Evolutionary conservation across 2,888 invertebrate species (phyloP).

Genomic region (Macaria liturata): DNA sequence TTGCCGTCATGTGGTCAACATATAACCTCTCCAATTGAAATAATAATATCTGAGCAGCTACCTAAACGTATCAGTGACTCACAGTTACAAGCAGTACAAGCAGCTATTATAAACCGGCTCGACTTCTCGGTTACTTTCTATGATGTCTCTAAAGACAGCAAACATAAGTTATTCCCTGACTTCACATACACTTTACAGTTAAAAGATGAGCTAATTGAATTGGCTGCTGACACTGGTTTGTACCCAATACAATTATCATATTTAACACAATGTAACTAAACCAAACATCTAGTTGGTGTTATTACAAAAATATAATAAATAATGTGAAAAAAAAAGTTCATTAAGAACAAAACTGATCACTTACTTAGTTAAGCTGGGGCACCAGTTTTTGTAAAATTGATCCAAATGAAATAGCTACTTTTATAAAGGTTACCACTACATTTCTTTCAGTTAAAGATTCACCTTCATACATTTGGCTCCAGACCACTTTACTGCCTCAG

Average conservation of each 20-base stretch:
- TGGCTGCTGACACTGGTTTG: constrained; percentile 68
- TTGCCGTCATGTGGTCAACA: constrained; percentile 15
- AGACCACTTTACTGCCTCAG: constrained; percentile 81
- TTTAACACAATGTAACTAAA: not conserved
- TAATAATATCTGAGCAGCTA: constrained; percentile 62
- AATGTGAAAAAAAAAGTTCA: too few species aligned
- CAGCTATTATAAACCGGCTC: constrained; percentile 66
- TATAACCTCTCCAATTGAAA: constrained; percentile 32
- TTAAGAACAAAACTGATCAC: too few species aligned
- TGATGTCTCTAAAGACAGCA: constrained; percentile 64
- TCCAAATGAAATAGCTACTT: too few species aligned
- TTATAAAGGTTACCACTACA: not conserved
- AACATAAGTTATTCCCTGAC: constrained; percentile 68
- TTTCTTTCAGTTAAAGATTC: constrained; percentile 48
- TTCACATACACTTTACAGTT: constrained; percentile 77
- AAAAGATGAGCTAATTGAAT: constrained; percentile 55
- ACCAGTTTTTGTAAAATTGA: too few species aligned
- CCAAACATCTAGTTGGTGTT: too few species aligned
- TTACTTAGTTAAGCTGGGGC: too few species aligned
- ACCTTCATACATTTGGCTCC: constrained; percentile 79
- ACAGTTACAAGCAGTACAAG: constrained; percentile 60
- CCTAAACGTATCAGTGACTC: constrained; percentile 59
- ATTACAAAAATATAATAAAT: too few species aligned
- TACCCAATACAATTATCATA: constrained; percentile 10
- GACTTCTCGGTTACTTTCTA: constrained; percentile 66